Evolutionary conservation across 2,797 vertebrate genomes (phyloP).

Genomic region (Cynodonichthys magdalenae): DNA sequence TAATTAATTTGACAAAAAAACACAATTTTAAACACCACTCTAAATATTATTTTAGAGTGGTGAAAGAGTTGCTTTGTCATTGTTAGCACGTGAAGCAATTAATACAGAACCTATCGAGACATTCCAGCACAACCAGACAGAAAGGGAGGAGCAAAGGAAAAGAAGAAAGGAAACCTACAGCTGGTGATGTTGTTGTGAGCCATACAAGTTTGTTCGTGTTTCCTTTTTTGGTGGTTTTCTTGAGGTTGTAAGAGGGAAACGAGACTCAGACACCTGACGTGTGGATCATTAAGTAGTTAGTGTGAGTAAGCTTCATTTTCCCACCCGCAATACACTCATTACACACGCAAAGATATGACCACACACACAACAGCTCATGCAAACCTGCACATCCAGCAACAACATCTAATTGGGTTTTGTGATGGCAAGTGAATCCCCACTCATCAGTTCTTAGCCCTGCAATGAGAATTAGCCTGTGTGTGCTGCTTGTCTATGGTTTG

Average conservation of each 20-base stretch:
- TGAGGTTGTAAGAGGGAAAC: constrained; percentile 52
- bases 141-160: constrained; percentile 4
- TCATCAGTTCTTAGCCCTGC: constrained; percentile 36
- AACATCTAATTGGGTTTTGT: constrained; percentile 31
- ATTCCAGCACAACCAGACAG: constrained; percentile 22
- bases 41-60: constrained; percentile 37
- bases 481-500: constrained; percentile 23
- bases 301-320: constrained; percentile 57
- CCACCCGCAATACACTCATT: constrained; percentile 69
- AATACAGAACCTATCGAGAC: constrained; percentile 56
- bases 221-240: constrained; percentile 54
- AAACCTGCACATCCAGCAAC: constrained; percentile 25
- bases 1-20: constrained; percentile 37
- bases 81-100: constrained; percentile 48
- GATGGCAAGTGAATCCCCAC: constrained; percentile 36
- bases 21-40: constrained; percentile 32
- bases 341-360: constrained; percentile 57
- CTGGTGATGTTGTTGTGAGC: constrained; percentile 39
- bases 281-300: constrained; percentile 62
- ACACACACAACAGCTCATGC: constrained; percentile 49
- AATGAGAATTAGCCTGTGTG: constrained; percentile 20
- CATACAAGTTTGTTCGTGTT: constrained; percentile 64
- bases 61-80: constrained; percentile 51
- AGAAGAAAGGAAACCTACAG: constrained; percentile 13
- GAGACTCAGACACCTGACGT: constrained; percentile 59